phyloP scores from a whole-genome alignment of 2,113 vertebrate genomes.

The Empidonax traillii region DNA sequence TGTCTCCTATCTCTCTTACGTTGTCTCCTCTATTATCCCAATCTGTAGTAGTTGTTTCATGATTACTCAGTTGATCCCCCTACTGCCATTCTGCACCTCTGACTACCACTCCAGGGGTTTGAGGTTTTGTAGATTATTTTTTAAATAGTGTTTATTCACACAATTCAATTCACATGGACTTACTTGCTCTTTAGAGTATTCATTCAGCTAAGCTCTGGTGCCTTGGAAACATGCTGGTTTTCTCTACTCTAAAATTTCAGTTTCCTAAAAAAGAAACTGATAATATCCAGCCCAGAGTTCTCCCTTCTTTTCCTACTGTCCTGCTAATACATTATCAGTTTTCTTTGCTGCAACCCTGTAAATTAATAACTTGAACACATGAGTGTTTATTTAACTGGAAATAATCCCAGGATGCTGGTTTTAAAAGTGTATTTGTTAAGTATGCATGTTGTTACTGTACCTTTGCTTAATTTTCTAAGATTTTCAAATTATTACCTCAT shows the following conservation, averaged over 20 bases:
- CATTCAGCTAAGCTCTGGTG: neutral
- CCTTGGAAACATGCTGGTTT: neutral
- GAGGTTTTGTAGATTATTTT: neutral
- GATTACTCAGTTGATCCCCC: neutral
- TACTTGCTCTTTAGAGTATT: neutral
- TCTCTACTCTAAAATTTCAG: neutral
- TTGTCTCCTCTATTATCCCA: neutral
- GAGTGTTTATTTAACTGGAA: neutral
- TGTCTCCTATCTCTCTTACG: neutral
- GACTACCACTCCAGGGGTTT: neutral
- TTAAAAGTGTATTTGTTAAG: neutral
- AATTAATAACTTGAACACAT: neutral
- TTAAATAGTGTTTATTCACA: neutral
- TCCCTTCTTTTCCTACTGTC: neutral
- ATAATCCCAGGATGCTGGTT: neutral
- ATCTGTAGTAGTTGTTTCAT: neutral
- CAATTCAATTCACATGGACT: neutral
- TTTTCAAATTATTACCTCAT: neutral
- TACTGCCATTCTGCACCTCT: neutral
- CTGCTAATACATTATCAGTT: neutral
- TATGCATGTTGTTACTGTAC: neutral
- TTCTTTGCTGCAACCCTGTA: neutral
- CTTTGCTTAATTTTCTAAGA: neutral
- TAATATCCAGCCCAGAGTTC: neutral
- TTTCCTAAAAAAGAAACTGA: neutral